Base-by-base conservation (phyloP, 1,140 invertebrate species). In the Bombus fervidus region DNA sequence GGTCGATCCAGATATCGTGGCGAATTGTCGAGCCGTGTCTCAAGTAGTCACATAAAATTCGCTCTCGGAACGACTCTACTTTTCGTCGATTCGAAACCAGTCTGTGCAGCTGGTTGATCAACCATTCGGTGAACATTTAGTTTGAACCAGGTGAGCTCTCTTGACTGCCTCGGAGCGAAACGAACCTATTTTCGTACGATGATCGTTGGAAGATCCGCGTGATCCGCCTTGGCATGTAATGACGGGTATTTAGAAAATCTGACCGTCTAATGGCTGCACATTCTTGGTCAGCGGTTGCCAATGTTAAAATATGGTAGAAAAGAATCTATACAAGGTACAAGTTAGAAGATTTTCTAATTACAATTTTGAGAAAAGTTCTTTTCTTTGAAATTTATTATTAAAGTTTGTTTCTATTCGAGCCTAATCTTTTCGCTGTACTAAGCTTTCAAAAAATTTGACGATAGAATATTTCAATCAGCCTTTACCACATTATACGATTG, bases 61-160 rank as follows among this genome's bases (percentile, higher is more conserved):
- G 22, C 37, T 25, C 68, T 37, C 68, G 15, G n/a, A 79, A 84
- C 68, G 76, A 73, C 77, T 72, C 57, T 12, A 80, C 68, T 85
- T 85, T 85, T 85, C 83, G 83, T 80, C 76, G 83, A 73, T 72
- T 80, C 68, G 77, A 85, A 85, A 85, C 83, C 77, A 85, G 83
- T 85, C 77, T 25, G 53, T n/a, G 68, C 28, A 78, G 43, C 37
- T 69, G 68, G 77, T 80, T 53, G 76, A 73, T 73, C 83, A 25
- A n/a, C 43, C 37, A 64, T n/a, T 31, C 10, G 31, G 34, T 31
- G 53, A 28, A 53, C 73, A 22, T 43, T 57, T 25, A 9, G 73
- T 57, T 83, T 69, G n/a, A 25, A 12, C 39, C 73, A 41, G 37
- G 37, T 6, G 22, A 37, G 13, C n/a, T 15, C 3, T 15, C 4